These are phyloP conservation scores for Drosophila grimshawi DNA, from an alignment of 1,140 invertebrate genomes.

Conservation along the genomic window DNA sequence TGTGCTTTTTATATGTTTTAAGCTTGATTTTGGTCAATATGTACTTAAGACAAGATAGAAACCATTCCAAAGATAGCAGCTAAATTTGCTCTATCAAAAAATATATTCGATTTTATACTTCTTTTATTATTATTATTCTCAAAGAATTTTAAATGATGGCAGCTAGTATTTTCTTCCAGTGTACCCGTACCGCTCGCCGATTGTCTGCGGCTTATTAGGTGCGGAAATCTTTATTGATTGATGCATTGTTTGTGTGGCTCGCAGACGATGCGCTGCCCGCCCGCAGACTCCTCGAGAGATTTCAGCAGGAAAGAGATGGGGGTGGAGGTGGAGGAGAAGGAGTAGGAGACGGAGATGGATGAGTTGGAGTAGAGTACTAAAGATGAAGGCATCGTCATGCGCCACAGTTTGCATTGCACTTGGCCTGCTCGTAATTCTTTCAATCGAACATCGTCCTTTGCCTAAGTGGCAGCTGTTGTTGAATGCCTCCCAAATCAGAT, in stretches of 20 bases:
- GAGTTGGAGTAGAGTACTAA: no score
- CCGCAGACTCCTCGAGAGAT: slow-evolving; percentile 53
- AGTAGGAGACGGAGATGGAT: not conserved
- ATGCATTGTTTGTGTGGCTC: slow-evolving; percentile 79
- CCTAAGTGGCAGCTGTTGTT: slow-evolving; percentile 53
- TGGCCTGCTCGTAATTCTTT: slow-evolving; percentile 68
- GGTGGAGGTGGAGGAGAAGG: not conserved
- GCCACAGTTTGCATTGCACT: slow-evolving; percentile 50
- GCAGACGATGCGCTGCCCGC: slow-evolving; percentile 51
- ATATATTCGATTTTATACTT: no score
- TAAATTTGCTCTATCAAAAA: no score
- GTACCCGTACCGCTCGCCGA: slow-evolving; percentile 3
- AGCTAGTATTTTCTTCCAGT: no score
- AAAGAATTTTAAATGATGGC: no score
- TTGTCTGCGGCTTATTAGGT: slow-evolving; percentile 77
- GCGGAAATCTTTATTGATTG: slow-evolving; percentile 83
- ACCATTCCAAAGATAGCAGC: no score
- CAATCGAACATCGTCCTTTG: slow-evolving; percentile 57
- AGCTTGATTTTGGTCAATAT: no score
- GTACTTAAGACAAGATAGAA: no score
- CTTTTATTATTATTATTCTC: no score
- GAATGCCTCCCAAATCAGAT: not conserved
- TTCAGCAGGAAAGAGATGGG: not conserved
- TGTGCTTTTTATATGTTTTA: no score
- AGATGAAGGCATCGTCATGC: slow-evolving; percentile 24